Evolutionary conservation across 1,140 invertebrate genomes (phyloP).

Genomic region (Lepidotrigona ventralis): DNA sequence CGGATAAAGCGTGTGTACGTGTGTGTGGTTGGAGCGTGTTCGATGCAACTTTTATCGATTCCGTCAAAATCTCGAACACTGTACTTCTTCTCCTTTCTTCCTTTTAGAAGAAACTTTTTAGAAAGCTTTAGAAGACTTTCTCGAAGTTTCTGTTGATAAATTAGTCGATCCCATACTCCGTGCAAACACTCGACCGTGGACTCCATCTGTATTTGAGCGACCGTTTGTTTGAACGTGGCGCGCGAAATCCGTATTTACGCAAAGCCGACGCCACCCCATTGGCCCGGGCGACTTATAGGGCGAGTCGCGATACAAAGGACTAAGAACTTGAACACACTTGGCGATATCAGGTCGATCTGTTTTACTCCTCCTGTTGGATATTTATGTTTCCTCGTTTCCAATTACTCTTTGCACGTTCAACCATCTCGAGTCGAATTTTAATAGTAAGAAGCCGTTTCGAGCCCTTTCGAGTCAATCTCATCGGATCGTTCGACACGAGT

Average conservation of each 20-base stretch:
- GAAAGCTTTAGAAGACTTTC: not conserved
- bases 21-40: too few species aligned
- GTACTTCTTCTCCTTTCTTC: too few species aligned
- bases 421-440: too few species aligned
- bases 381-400: not conserved
- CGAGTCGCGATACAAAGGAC: slow-evolving; percentile 52
- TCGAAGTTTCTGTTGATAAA: slow-evolving; percentile 69
- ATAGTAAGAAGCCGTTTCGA: too few species aligned
- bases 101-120: not conserved
- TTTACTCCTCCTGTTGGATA: slow-evolving; percentile 45
- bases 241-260: slow-evolving; percentile 79
- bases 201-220: slow-evolving; percentile 80
- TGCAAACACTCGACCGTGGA: slow-evolving; percentile 73
- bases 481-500: not conserved
- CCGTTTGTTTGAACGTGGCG: slow-evolving; percentile 77
- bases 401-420: not conserved
- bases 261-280: slow-evolving; percentile 73
- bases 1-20: too few species aligned
- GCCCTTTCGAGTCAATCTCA: too few species aligned
- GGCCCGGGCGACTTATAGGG: slow-evolving; percentile 61
- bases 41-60: too few species aligned
- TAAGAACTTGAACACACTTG: slow-evolving; percentile 74
- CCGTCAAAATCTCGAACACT: too few species aligned
- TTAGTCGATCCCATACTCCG: slow-evolving; percentile 78
- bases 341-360: slow-evolving; percentile 50